Evolutionary conservation across 1,140 invertebrate species (phyloP).

Genomic region (Pachypsylla venusta): DNA sequence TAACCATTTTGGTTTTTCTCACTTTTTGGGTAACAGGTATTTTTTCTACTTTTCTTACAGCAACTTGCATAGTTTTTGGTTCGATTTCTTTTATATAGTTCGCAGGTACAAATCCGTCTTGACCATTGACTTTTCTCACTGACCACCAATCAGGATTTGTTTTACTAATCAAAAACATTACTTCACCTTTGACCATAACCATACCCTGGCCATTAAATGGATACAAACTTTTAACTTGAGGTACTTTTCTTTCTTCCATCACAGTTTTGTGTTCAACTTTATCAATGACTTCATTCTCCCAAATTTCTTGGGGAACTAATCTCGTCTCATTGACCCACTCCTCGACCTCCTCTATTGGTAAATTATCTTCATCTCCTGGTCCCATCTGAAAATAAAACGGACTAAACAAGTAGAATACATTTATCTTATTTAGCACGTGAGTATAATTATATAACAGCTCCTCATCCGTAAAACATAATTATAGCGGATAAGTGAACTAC

Average conservation of each 20-base stretch:
- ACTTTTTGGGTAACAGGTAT: constrained; percentile 68
- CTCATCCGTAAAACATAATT: no score
- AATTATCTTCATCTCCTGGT: constrained; percentile 43
- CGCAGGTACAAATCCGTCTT: constrained; percentile 92
- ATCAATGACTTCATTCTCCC: constrained; percentile 79
- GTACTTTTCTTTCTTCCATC: constrained; percentile 69
- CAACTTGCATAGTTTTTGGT: constrained; percentile 65
- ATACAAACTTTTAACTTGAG: constrained; percentile 80
- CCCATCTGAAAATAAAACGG: constrained; percentile 37
- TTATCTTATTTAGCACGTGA: no score
- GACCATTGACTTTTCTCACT: constrained; percentile 75
- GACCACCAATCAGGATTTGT: constrained; percentile 99
- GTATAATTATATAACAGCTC: no score
- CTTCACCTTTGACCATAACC: constrained; percentile 76
- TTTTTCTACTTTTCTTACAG: constrained; percentile 67
- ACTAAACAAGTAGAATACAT: no score
- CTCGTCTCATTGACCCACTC: constrained; percentile 61
- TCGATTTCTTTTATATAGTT: constrained; percentile 93
- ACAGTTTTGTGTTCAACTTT: constrained; percentile 67
- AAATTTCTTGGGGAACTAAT: constrained; percentile 74
- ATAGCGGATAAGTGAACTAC: no score
- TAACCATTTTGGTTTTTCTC: constrained; percentile 76
- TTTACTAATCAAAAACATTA: constrained; percentile 84
- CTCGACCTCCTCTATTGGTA: constrained; percentile 42
- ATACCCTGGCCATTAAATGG: constrained; percentile 89